Conservation (phyloP, 2,888 invertebrate genomes). For the Antitype chi region DNA sequence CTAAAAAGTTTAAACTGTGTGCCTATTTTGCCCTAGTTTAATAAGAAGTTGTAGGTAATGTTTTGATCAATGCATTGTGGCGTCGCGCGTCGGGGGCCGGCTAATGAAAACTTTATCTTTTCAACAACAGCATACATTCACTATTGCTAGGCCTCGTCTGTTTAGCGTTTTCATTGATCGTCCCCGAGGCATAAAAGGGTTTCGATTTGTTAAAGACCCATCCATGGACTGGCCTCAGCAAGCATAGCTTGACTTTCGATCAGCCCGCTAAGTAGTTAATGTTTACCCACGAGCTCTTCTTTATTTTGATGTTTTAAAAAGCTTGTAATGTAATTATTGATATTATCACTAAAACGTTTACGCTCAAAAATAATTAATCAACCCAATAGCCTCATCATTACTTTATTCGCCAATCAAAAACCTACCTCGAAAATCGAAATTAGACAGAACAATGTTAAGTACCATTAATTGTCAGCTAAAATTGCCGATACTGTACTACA, state of each 20-base stretch:
- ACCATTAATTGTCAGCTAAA: neutral
- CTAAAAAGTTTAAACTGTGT: too few species aligned
- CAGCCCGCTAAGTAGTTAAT: neutral
- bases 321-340: neutral
- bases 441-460: neutral
- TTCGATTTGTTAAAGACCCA: neutral
- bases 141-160: too few species aligned
- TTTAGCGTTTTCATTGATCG: too few species aligned
- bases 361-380: neutral
- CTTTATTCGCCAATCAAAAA: neutral
- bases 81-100: too few species aligned
- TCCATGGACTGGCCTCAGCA: neutral
- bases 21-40: too few species aligned
- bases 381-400: neutral
- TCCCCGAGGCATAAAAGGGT: neutral
- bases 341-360: neutral
- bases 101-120: too few species aligned
- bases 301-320: neutral
- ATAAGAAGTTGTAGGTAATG: too few species aligned
- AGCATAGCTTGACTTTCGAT: neutral
- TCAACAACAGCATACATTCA: too few species aligned
- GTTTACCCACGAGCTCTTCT: neutral
- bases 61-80: too few species aligned
- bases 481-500: neutral
- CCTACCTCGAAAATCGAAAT: neutral